phyloP scores from a whole-genome alignment of 53 echinoderm and acorn worm genomes.

The Holothuria scabra region DNA sequence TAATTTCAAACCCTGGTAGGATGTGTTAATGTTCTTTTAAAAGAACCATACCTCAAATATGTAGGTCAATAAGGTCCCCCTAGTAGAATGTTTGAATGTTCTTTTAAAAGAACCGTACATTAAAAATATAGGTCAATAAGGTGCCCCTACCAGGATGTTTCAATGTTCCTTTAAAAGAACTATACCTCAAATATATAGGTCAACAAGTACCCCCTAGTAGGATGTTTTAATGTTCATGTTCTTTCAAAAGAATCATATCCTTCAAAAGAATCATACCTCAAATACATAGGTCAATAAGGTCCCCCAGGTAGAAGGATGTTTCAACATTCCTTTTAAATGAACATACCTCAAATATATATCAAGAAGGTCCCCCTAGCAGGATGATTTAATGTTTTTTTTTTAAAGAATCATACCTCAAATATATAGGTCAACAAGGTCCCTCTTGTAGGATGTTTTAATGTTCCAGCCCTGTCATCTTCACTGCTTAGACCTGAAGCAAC shows the following conservation, averaged over 20 bases:
- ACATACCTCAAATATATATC: too few species aligned
- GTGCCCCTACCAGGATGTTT: constrained; percentile 84
- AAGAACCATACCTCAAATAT: constrained; percentile 81
- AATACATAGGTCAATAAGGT: too few species aligned
- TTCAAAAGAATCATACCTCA: too few species aligned
- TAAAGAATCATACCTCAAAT: constrained; percentile 72
- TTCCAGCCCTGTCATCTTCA: constrained; percentile 88
- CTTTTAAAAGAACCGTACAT: too few species aligned
- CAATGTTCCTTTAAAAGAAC: too few species aligned
- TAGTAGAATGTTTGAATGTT: constrained; percentile 77
- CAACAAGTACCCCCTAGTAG: constrained; percentile 77
- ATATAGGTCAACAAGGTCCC: constrained; percentile 87
- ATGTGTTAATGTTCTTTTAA: too few species aligned
- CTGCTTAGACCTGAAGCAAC: constrained; percentile 75
- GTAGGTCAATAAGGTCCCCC: constrained; percentile 84
- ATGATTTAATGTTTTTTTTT: too few species aligned
- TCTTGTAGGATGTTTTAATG: constrained; percentile 80
- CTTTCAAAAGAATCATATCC: too few species aligned
- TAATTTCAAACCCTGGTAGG: too few species aligned
- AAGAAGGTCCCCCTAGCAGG: too few species aligned
- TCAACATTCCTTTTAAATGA: too few species aligned
- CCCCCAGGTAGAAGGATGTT: too few species aligned
- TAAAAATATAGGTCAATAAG: constrained; percentile 90
- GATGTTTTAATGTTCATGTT: constrained; percentile 76
- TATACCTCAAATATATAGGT: constrained; percentile 95